Conservation (phyloP, 2,113 vertebrate genomes). For the Cairina moschata region DNA sequence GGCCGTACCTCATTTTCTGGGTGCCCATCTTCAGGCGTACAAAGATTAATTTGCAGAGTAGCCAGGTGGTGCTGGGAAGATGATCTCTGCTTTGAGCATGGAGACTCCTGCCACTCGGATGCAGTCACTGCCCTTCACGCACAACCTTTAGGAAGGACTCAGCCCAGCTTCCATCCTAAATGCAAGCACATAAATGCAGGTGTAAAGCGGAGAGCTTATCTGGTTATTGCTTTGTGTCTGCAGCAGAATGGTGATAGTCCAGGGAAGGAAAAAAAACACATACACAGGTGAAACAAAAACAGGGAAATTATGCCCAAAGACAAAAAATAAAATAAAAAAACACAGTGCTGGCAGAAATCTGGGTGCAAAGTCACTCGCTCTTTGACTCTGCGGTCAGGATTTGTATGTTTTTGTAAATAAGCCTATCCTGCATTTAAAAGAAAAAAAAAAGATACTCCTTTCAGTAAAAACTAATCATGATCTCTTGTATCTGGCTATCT, state of each 20-base stretch:
- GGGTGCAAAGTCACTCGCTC: neutral
- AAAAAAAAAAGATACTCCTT: neutral
- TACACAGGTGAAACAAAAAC: neutral
- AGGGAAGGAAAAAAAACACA: neutral
- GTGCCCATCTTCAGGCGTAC: neutral
- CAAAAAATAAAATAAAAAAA: no score
- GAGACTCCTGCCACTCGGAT: neutral
- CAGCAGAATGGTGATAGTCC: neutral
- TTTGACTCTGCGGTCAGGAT: neutral
- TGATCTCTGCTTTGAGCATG: accelerated
- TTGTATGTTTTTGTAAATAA: neutral
- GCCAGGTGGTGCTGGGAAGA: neutral
- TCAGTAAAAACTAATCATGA: neutral
- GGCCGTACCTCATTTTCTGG: conserved; percentile 13
- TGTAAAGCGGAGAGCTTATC: neutral
- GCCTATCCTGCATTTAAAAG: neutral
- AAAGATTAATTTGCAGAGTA: neutral
- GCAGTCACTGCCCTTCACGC: neutral
- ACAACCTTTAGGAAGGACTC: neutral
- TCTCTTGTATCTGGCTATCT: neutral
- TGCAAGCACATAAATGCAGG: neutral
- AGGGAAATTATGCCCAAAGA: neutral
- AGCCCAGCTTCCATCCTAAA: neutral
- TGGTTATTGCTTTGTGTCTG: neutral
- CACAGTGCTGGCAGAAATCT: neutral